Base-by-base conservation (phyloP, 2,888 invertebrate genomes). In the Carterocephalus palaemon region DNA sequence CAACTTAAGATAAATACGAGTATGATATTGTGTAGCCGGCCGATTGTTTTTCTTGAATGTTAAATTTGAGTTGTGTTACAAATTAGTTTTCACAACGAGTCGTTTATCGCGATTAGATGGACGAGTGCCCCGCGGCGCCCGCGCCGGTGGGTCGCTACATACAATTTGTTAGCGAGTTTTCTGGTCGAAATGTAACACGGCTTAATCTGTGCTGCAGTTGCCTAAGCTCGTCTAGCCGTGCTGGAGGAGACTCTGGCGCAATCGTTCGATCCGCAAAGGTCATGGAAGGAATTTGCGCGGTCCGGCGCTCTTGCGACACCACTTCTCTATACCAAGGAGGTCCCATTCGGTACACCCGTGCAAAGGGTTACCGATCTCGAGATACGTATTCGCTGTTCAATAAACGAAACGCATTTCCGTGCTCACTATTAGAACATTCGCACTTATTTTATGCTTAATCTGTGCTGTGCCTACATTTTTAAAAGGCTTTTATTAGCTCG, bases 231-330 rank as follows among this genome's bases (percentile, higher is more conserved):
- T 81, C 79, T 79, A 79, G 80, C 67, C 75, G 66, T 64, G 64
- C 64, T 72, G 64, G 79, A 82, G 78, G 75, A 80, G 75, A 68
- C 67, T 64, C 70, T 81, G 77, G 76, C 59, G 84, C 84, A 84
- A 83, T 82, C 80, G 74, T 75, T 80, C 83, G 75, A 81, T 83
- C 80, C 78, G 75, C 84, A 85, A 84, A 85, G 85, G 85, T 85
- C 84, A 84, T 68, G 77, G 80, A 75, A 84, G 84, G 85, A 83
- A 85, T 85, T 84, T 69, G 83, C 84, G 82, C 84, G 68, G 84
- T 83, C 84, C 84, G 70, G 80, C 70, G 59, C 52, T 59, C 70
- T 83, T 83, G 75, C 84, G 68, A 81, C 82, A 83, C 77, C 56
- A 61, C 55, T 51, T 52, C 66, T 55, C 68, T 68, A 63, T 65